Conservation (phyloP, 2,888 invertebrate species). For the Cheilosia variabilis region DNA sequence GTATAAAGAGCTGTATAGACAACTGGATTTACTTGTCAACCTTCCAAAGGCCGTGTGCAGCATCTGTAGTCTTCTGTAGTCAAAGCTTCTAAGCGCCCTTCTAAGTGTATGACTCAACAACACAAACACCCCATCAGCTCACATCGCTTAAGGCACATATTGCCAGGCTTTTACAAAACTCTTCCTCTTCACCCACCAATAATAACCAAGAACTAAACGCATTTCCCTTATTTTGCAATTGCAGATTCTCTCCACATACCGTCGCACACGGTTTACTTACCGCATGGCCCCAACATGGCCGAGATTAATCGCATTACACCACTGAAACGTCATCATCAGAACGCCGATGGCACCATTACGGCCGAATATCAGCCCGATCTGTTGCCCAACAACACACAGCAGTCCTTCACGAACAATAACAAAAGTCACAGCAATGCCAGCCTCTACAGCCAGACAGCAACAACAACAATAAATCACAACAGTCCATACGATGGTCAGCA, state of each 20-base stretch:
- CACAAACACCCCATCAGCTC: too few species aligned
- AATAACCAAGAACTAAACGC: background rate
- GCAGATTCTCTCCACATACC: conserved; percentile 75
- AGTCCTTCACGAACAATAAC: conserved; percentile 73
- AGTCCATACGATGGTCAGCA: conserved; percentile 63
- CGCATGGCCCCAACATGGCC: conserved; percentile 66
- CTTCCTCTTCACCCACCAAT: background rate
- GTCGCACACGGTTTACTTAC: conserved; percentile 59
- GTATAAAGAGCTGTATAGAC: too few species aligned
- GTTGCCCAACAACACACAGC: conserved; percentile 76
- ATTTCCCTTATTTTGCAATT: conserved; percentile 15
- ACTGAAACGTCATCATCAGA: conserved; percentile 71
- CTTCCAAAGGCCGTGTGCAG: too few species aligned
- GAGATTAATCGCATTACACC: conserved; percentile 71
- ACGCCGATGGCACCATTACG: conserved; percentile 69
- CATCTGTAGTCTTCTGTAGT: too few species aligned
- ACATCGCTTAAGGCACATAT: too few species aligned
- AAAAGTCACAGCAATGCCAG: conserved; percentile 71
- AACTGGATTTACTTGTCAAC: too few species aligned
- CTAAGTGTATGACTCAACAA: too few species aligned
- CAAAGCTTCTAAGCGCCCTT: too few species aligned
- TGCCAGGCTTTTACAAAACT: too few species aligned
- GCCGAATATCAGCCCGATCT: conserved; percentile 79
- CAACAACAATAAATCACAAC: conserved; percentile 76
- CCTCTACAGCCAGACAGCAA: conserved; percentile 69